Conservation (phyloP, 2,113 vertebrate species). For the Brachypteracias leptosomus region DNA sequence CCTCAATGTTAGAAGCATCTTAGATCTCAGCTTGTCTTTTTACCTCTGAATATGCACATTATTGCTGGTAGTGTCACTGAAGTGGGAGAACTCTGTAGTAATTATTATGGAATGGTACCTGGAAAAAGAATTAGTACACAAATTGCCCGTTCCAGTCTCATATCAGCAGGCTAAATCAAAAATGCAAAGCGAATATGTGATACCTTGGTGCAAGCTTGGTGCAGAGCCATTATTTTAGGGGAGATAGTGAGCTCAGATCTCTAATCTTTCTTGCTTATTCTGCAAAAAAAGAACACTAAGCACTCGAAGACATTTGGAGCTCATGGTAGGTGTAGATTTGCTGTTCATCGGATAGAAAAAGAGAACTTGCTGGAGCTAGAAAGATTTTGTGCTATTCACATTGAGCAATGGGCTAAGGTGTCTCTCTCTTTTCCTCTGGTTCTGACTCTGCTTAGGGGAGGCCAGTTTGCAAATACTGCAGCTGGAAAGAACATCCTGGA, state of each 20-base stretch:
- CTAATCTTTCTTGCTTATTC: neutral
- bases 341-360: neutral
- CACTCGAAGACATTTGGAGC: neutral
- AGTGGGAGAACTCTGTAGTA: slow-evolving; percentile 2
- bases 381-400: neutral
- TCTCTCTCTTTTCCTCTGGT: neutral
- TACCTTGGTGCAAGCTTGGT: neutral
- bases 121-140: neutral
- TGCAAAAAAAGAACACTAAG: neutral
- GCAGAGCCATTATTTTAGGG: neutral
- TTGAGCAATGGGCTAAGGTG: neutral
- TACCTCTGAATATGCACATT: slow-evolving; percentile 37
- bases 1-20: slow-evolving; percentile 32
- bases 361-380: neutral
- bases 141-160: neutral
- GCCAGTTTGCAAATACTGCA: neutral
- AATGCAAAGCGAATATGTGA: neutral
- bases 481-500: neutral
- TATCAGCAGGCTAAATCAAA: neutral
- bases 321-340: neutral
- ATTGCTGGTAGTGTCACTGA: neutral
- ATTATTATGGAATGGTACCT: neutral
- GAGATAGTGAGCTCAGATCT: neutral
- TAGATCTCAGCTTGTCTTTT: neutral
- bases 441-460: neutral